Evolutionary conservation across 2,888 invertebrate species (phyloP).

Genomic region (Aproaerema taeniolella): DNA sequence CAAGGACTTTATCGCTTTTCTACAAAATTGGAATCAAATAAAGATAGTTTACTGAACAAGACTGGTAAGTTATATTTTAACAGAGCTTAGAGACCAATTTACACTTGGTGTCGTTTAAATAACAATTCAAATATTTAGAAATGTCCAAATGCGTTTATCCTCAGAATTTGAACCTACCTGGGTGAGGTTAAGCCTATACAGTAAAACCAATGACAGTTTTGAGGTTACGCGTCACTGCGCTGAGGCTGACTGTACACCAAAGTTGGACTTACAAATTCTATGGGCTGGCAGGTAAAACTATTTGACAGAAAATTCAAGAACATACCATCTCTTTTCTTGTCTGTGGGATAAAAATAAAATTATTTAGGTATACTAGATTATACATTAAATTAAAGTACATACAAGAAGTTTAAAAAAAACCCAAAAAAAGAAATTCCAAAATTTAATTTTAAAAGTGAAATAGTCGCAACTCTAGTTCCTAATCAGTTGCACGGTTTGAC

Average conservation of each 20-base stretch:
- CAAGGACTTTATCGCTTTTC: slow-evolving; percentile 32
- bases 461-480: too few species aligned
- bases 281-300: slow-evolving; percentile 34
- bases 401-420: too few species aligned
- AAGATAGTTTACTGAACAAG: slow-evolving; percentile 8
- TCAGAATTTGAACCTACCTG: slow-evolving; percentile 35
- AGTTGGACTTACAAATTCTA: slow-evolving; percentile 25
- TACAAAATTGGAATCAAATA: slow-evolving; percentile 21
- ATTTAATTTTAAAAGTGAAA: too few species aligned
- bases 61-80: background rate
- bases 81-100: too few species aligned
- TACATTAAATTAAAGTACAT: too few species aligned
- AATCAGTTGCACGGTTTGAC: too few species aligned
- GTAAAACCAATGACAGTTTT: slow-evolving; percentile 18
- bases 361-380: too few species aligned
- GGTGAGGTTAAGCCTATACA: slow-evolving; percentile 32
- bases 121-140: too few species aligned
- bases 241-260: slow-evolving; percentile 34
- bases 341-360: background rate
- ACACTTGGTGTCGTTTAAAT: too few species aligned
- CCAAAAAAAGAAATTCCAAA: too few species aligned
- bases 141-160: too few species aligned
- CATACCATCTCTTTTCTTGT: background rate
- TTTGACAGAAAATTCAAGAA: too few species aligned
- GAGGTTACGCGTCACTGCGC: slow-evolving; percentile 31